Base-by-base conservation (phyloP, 2,797 vertebrate species). In the Cetoscarus ocellatus region DNA sequence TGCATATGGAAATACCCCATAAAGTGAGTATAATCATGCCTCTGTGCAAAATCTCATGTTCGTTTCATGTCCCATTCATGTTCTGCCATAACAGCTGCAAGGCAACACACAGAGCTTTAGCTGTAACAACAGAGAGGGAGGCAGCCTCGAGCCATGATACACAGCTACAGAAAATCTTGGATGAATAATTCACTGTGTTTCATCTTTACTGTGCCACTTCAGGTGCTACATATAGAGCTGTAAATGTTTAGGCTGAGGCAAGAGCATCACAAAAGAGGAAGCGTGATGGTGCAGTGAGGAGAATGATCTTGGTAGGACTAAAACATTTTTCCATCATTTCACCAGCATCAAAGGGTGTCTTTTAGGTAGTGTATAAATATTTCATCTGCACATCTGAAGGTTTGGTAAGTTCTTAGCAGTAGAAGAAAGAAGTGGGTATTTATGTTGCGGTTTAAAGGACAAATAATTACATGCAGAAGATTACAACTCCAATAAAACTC, bases 181-280 rank as follows among this genome's bases (percentile, higher is more conserved):
- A 79, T 82, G 51, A 89, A 89, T 88, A 70, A 88, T 90, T 86
- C 59, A 61, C 65, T 13, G 15, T 50, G 62, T 86, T 85, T 82
- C 62, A 87, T 83, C 62, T 79, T 70, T 66, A 76, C 50, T 57
- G 19, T 70, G 49, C 69, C 67, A 76, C 58, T 67, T 80, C 59
- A 69, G 70, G 63, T 45, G 57, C 74, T 65, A 85, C 73, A 85
- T 79, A 85, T 70, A 68, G 43, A 67, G 74, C 50, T 73, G 64
- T 74, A 68, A 79, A 72, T 78, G 71, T 68, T 75, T 65, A 82
- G 81, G 53, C 51, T 34, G 44, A 68, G 44, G 66, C 18, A 67
- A 71, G 69, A 71, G 55, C 61, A 61, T 75, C 40, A 61, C n/a
- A 60, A n/a, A 18, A 0, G 3, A n/a, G 54, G 27, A 27, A 27